Evolutionary conservation across 2,888 invertebrate species (phyloP), one percentile per base, ranked within the genome.

Genomic region (Formica aserva): DNA sequence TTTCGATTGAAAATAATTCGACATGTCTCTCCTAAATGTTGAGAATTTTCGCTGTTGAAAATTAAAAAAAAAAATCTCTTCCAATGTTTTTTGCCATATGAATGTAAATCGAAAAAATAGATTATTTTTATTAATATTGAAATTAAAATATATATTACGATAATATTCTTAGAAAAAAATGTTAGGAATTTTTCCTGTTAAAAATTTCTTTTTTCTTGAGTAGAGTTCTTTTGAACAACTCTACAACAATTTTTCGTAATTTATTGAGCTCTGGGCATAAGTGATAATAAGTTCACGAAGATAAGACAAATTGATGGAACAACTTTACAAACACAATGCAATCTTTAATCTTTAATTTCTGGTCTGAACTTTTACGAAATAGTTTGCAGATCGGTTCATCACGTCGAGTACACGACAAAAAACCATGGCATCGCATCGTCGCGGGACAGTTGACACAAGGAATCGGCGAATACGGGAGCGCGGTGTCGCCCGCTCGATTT

Each of bases 401-500:
- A 41, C 13, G 22, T 41, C 29, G 38, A 65, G 22, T 15, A 26
- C 29, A 62, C 1, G 45, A 52, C 71, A 72, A 84, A 84, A 85
- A 85, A 72, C 62, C 41, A 62, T 66, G 22, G 57, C 74, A 48
- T 52, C 26, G 48, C 66, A 38, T 41, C 55, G 41, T 67, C 71
- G 38, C 69, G 35, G 57, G 75, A 66, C 71, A 69, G 67, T 77
- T 75, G 85, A 83, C 72, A 80, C 66, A 66, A 62, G 13, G 65
- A 72, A 66, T 85, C 69, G 74, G 45, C 41, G 71, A 62, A 80
- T 81, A 60, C 75, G 9, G 38, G 74, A 72, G n/a, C 29, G 60
- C 55, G 48, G 67, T 35, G 69, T 41, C 57, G 52, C 29, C 48
- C 45, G 66, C 55, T 62, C 66, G 74, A 86, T 88, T 88, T 86